A percentile compares a stretch with the other conserved stretches of the same genome.
Conservation (phyloP, 2,113 vertebrate species). For the Calypte anna region DNA sequence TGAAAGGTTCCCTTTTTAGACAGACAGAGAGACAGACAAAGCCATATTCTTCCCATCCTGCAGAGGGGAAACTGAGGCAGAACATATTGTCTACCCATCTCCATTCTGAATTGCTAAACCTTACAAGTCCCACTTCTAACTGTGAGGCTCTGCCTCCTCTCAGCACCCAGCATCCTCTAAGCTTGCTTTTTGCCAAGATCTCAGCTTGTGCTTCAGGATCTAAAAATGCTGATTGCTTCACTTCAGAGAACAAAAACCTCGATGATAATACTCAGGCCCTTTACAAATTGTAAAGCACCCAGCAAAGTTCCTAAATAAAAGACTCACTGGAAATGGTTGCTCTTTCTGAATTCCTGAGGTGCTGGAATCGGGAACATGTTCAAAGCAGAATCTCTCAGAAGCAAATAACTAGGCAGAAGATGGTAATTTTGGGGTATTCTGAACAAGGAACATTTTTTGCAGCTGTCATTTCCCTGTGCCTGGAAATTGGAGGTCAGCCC, state of each 20-base stretch:
- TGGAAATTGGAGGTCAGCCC: background rate
- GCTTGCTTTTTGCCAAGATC: background rate
- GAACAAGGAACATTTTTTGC: background rate
- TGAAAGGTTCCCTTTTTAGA: background rate
- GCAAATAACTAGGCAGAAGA: conserved; percentile 20
- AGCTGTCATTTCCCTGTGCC: conserved; percentile 1
- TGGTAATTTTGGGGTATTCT: background rate
- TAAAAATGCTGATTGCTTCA: background rate
- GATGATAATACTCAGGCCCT: background rate
- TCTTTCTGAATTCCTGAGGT: background rate
- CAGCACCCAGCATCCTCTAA: background rate
- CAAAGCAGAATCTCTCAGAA: background rate
- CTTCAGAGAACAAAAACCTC: background rate
- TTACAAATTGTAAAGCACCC: background rate
- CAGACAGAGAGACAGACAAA: background rate
- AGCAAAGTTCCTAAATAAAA: background rate
- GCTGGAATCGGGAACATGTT: background rate
- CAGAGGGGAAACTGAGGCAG: background rate
- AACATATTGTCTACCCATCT: background rate
- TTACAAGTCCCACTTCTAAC: background rate
- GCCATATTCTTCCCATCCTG: background rate
- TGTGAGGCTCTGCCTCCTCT: background rate
- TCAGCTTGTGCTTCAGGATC: background rate
- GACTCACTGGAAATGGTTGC: background rate
- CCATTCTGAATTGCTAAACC: background rate